Evolutionary conservation across 2,888 invertebrate species (phyloP), one percentile per base, ranked within the genome.

Genomic region (Lumbricus terrestris): DNA sequence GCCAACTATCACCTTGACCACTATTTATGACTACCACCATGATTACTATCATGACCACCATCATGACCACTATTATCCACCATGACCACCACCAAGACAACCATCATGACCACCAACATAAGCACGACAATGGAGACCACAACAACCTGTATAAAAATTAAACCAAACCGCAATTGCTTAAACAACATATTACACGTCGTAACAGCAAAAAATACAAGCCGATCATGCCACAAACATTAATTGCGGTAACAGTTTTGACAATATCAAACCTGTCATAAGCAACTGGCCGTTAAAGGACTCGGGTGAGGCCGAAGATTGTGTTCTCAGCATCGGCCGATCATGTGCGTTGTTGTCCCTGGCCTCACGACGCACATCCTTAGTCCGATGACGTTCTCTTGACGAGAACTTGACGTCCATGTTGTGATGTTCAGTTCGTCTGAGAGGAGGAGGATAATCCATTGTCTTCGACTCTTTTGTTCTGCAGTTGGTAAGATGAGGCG

Each of bases 401-500:
- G 85, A 34, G 35, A 85, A 85, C 35, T 15, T 85, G 85, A 85
- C 20, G 37, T 85, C 85, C 16, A 35, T 20, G 34, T 15, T 85
- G 20, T 8, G n/a, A 34, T 18, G 34, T 6, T 85, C 37, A 23
- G 23, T 85, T 34, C 23, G 34, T 37, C 37, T 18, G 35, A 37
- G 85, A 85, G 37, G 37, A 85, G 34, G 29, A n/a, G n/a, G n/a
- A n/a, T n/a, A n/a, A 85, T 69, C 69, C 29, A 69, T 29, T 1
- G 29, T 29, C 69, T 69, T 69, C 0, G 37, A 85, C 23, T 85
- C 35, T 0, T 18, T 15, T 35, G 85, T 0, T 35, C 35, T 85
- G 85, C 85, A 85, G 85, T 85, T 85, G 34, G 85, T 18, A 69
- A 69, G 69, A 69, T 69, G 69, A 69, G 69, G n/a, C 8, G 85